phyloP scores from a whole-genome alignment of 2,113 vertebrate genomes.

The Orthonyx spaldingii region DNA sequence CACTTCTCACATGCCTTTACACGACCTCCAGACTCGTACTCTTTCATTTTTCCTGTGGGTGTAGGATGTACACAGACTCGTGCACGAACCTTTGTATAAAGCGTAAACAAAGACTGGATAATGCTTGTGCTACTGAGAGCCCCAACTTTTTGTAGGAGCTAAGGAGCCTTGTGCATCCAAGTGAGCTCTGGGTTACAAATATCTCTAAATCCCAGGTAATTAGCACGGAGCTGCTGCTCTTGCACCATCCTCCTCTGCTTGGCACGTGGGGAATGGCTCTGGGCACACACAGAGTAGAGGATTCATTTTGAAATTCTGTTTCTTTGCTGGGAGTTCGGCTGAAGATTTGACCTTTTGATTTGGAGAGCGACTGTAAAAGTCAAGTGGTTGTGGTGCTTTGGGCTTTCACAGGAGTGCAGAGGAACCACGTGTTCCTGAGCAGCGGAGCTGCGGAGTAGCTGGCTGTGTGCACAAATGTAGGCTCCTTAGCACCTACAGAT shows the following conservation, averaged over 20 bases:
- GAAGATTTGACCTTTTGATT: neutral
- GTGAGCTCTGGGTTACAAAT: neutral
- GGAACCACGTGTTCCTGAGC: neutral
- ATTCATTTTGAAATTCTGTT: neutral
- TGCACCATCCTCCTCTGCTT: neutral
- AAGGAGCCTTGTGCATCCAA: neutral
- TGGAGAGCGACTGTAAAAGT: neutral
- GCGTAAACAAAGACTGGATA: neutral
- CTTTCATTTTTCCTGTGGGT: conserved; percentile 35
- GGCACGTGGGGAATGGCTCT: neutral
- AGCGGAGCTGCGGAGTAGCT: neutral
- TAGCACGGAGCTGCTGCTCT: neutral
- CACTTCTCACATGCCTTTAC: conserved; percentile 5
- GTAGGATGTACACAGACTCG: neutral
- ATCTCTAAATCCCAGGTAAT: neutral
- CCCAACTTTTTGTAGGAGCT: neutral
- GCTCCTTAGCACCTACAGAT: neutral
- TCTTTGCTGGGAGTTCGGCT: neutral
- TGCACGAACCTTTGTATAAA: neutral
- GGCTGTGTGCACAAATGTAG: neutral
- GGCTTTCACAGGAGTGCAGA: neutral
- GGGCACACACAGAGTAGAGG: neutral
- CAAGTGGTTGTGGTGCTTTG: neutral
- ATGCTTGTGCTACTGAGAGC: neutral
- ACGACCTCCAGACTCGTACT: neutral